phyloP scores from a whole-genome alignment of 2,113 vertebrate species.

The Macrotis lagotis region DNA sequence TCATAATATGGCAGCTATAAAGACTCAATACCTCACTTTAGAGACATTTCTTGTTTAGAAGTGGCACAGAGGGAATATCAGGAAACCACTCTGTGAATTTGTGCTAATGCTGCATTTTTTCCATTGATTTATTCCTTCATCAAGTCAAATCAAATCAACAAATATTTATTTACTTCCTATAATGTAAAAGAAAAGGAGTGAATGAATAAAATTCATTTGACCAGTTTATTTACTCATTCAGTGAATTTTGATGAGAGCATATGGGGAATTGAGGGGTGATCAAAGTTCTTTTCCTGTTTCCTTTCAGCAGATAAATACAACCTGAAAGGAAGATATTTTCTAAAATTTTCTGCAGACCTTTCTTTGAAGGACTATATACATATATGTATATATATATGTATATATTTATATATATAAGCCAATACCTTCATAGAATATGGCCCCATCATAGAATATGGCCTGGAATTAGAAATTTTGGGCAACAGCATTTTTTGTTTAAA shows the following conservation, averaged over 20 bases:
- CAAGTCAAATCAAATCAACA: slow-evolving; percentile 11
- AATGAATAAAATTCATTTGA: neutral
- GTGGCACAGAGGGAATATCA: neutral
- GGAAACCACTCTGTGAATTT: neutral
- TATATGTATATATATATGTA: too few relatives aligned
- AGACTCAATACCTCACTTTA: neutral
- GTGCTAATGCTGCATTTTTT: neutral
- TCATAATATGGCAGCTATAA: neutral
- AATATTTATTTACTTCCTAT: neutral
- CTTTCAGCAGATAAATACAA: neutral
- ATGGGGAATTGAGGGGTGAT: neutral
- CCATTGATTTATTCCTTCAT: neutral
- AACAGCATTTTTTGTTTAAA: neutral
- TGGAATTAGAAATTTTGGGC: neutral
- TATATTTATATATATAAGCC: too few relatives aligned
- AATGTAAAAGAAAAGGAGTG: neutral
- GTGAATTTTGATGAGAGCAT: neutral
- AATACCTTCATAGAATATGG: neutral
- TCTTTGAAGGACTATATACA: slow-evolving; percentile 18
- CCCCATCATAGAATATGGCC: neutral
- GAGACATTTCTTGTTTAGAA: neutral
- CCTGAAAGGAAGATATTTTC: neutral
- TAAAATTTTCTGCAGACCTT: neutral
- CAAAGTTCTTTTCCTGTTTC: neutral
- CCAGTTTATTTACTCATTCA: neutral